Base-by-base conservation (phyloP, 2,113 vertebrate genomes). In the Plestiodon gilberti region DNA sequence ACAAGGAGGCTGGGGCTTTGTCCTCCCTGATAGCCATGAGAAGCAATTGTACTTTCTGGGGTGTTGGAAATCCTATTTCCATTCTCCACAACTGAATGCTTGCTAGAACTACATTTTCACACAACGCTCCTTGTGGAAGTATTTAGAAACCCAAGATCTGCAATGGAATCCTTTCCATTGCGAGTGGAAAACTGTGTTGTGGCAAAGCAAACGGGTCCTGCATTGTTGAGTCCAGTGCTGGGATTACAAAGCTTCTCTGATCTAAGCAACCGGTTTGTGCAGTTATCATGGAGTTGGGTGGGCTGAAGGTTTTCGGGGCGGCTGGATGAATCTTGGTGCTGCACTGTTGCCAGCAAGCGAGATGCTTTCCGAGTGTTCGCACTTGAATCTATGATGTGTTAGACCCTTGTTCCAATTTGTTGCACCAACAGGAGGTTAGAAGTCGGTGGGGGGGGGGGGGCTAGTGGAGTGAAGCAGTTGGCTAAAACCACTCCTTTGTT, bases 1-100 rank as follows among this genome's bases (percentile, higher is more conserved):
- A 17, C 13, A 69, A 69, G 13, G 67, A n/a, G 14, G 6, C 17
- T 33, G 67, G 25, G 11, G 67, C 67, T 33, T 69, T 22, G 13
- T 6, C 13, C 22, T 5, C 20, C 7, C 30, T 23, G 64, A 28
- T 25, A 17, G 22, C 22, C 6, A 8, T 2, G 64, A 25, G 33
- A 38, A 38, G 6, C 17, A 48, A 7, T 69, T 5, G 80, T 13
- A 55, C 52, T 8, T 81, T n/a, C 40, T 33, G 30, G 28, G 8
- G 13, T 18, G 35, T 11, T 1, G 38, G 38, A 69, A 92, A 38
- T 18, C 38, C 48, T 71, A 73, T 38, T 92, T 90, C 80, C 85
- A 89, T 57, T 33, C 67, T 80, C 86, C 52, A 25, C 87, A 89
- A 83, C 71, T 52, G 78, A 84, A 79, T 71, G 77, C 61, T 90